Conservation (phyloP, 2,888 invertebrate genomes). For the Leptarthrus brevirostris region DNA sequence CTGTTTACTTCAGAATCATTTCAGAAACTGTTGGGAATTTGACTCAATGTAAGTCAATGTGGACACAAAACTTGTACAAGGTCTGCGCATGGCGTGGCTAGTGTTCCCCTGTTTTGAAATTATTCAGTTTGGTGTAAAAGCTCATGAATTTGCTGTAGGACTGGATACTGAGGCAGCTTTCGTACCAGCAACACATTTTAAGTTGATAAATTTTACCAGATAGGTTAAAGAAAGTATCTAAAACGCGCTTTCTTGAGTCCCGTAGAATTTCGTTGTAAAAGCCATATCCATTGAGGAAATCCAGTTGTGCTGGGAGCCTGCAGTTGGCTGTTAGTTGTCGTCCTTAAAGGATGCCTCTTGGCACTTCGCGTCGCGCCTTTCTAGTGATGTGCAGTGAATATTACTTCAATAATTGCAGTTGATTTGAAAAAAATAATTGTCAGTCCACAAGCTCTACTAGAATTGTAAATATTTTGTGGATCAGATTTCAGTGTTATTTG, state of each 20-base stretch:
- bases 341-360: constrained; percentile 41
- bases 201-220: no score
- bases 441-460: no score
- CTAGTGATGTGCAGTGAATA: neutral
- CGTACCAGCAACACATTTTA: neutral
- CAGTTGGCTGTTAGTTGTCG: constrained; percentile 45
- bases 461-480: constrained; percentile 5
- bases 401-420: neutral
- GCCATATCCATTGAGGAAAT: constrained; percentile 50
- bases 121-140: constrained; percentile 16
- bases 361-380: neutral
- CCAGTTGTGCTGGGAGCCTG: constrained; percentile 20
- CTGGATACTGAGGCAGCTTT: neutral
- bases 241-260: constrained; percentile 27
- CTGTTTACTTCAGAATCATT: no score
- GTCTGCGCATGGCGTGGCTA: neutral
- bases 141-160: neutral
- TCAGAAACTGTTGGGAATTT: neutral
- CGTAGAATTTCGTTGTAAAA: constrained; percentile 12
- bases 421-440: neutral
- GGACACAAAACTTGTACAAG: neutral
- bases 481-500: neutral
- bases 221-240: neutral
- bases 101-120: neutral
- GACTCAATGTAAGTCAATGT: neutral